Evolutionary conservation across 1,140 invertebrate species (phyloP).

Genomic region (Drosophila kurseongensis): DNA sequence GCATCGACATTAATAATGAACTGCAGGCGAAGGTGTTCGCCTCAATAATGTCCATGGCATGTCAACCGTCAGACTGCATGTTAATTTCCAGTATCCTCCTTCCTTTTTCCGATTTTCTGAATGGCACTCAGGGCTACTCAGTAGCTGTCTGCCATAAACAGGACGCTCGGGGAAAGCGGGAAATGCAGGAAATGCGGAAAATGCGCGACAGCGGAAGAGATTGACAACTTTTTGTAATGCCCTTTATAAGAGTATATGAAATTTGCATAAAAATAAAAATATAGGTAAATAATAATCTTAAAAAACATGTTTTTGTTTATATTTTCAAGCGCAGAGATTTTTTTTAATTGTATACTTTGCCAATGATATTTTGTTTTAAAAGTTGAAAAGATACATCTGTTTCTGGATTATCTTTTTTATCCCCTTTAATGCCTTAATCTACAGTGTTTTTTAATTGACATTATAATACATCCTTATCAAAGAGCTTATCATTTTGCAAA

Average conservation of each 20-base stretch:
- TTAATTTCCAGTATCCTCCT: slow-evolving; percentile 43
- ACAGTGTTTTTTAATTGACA: too few species aligned
- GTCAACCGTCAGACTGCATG: slow-evolving; percentile 52
- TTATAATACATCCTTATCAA: not conserved
- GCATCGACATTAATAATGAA: slow-evolving; percentile 68
- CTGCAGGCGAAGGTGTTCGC: slow-evolving; percentile 51
- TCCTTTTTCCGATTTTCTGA: slow-evolving; percentile 28
- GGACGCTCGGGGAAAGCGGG: slow-evolving; percentile 8
- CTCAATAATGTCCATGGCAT: slow-evolving; percentile 47
- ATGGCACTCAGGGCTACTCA: slow-evolving; percentile 39
- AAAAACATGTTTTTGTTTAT: too few species aligned
- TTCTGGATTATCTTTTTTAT: too few species aligned
- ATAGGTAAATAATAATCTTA: too few species aligned
- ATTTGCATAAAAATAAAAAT: too few species aligned
- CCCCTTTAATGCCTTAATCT: too few species aligned
- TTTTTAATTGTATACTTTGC: too few species aligned
- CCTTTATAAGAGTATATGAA: slow-evolving; percentile 4
- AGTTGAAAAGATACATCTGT: too few species aligned
- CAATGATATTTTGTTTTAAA: too few species aligned
- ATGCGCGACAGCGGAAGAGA: slow-evolving; percentile 14
- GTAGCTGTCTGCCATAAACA: slow-evolving; percentile 46
- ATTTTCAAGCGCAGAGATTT: too few species aligned
- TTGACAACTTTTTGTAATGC: slow-evolving; percentile 45
- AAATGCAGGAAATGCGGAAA: slow-evolving; percentile 11
- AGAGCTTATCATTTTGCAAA: not conserved